phyloP scores from a whole-genome alignment of 2,888 invertebrate species.

The Acrobasis suavella region DNA sequence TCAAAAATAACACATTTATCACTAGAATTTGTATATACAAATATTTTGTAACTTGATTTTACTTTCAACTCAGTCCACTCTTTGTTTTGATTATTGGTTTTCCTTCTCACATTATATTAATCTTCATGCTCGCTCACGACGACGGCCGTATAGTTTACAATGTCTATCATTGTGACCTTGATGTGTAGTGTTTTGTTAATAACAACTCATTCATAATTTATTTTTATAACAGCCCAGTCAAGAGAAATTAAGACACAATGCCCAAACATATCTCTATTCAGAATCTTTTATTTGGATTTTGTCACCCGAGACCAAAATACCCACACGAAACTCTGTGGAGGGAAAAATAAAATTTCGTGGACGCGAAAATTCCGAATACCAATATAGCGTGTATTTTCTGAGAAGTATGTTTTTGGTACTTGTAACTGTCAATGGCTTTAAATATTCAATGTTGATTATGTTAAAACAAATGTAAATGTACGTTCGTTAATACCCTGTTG shows the following conservation, averaged over 20 bases:
- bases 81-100: neutral
- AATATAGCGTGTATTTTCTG: slow-evolving; percentile 15
- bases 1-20: no score
- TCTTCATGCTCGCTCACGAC: slow-evolving; percentile 1
- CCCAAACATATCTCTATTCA: neutral
- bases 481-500: slow-evolving; percentile 1
- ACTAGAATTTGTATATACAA: no score
- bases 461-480: slow-evolving; percentile 16
- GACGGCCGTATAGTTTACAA: slow-evolving; percentile 4
- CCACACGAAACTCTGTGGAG: neutral
- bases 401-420: slow-evolving; percentile 23
- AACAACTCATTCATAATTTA: slow-evolving; percentile 11
- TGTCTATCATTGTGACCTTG: slow-evolving; percentile 20
- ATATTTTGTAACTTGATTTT: neutral
- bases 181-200: slow-evolving; percentile 14
- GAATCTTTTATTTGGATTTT: neutral
- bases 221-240: neutral
- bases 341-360: slow-evolving; percentile 5
- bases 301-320: neutral
- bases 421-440: slow-evolving; percentile 22
- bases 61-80: neutral
- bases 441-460: slow-evolving; percentile 19
- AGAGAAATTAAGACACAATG: neutral
- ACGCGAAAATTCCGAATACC: neutral
- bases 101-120: neutral